These are phyloP conservation scores for Eulemur macaco DNA, from an alignment of 2,113 vertebrate species.

Conservation along the genomic window DNA sequence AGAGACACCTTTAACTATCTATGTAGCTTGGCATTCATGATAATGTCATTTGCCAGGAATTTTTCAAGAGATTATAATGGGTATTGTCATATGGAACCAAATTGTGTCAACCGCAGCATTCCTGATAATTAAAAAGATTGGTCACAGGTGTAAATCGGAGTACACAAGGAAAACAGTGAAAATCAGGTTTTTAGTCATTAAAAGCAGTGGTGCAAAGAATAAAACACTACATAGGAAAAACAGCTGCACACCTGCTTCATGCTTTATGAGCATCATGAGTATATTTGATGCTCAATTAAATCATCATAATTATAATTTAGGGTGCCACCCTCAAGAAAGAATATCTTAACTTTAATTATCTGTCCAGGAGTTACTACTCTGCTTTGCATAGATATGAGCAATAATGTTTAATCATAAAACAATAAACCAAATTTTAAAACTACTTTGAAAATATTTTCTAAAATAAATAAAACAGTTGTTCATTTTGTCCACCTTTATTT, in stretches of 20 bases:
- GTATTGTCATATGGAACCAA: conserved; percentile 10
- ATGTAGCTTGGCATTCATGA: neutral
- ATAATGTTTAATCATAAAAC: conserved; percentile 29
- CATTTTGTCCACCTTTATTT: conserved; percentile 7
- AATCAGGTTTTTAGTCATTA: neutral
- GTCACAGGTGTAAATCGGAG: neutral
- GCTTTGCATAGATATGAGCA: conserved; percentile 49
- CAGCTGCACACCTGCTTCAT: neutral
- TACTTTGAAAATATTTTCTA: neutral
- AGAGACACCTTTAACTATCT: neutral
- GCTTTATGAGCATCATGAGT: neutral
- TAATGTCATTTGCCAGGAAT: conserved; percentile 4
- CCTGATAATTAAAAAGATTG: conserved; percentile 39
- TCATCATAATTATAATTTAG: conserved; percentile 50
- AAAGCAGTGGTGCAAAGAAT: neutral
- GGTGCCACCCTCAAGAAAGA: conserved; percentile 22
- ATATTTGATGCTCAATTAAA: conserved; percentile 55
- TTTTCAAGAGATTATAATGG: conserved; percentile 5
- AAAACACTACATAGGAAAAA: neutral
- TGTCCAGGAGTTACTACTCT: conserved; percentile 11
- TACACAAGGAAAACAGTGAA: neutral
- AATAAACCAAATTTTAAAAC: conserved; percentile 36
- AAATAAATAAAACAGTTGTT: neutral
- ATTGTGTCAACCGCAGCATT: neutral
- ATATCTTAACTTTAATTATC: conserved; percentile 41